Evolutionary conservation across 2,888 invertebrate genomes (phyloP).

Genomic region (Tipula vernalis): DNA sequence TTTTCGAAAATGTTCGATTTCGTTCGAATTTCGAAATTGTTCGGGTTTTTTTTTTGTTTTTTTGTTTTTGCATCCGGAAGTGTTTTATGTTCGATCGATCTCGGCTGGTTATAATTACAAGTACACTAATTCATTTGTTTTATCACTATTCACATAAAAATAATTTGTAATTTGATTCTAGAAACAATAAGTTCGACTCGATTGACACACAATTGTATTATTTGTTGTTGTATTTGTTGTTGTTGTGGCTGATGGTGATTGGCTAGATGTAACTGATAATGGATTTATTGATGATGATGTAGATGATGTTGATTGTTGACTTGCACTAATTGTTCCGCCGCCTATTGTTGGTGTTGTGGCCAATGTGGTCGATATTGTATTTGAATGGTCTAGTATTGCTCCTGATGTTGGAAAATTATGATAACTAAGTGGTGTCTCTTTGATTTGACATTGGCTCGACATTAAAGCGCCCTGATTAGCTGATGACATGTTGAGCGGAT

Average conservation of each 20-base stretch:
- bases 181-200: slow-evolving; percentile 31
- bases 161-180: slow-evolving; percentile 24
- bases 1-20: not conserved
- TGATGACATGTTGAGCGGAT: slow-evolving; percentile 7
- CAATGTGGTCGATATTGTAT: not conserved
- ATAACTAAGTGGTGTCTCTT: slow-evolving; percentile 7
- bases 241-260: slow-evolving; percentile 9
- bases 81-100: not conserved
- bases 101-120: not conserved
- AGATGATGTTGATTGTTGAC: not conserved
- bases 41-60: not conserved
- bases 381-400: not conserved
- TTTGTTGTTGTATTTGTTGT: slow-evolving; percentile 10
- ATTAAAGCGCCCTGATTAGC: not conserved
- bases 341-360: slow-evolving; percentile 8
- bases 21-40: not conserved
- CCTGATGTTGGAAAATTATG: slow-evolving; percentile 24
- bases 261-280: not conserved
- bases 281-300: not conserved
- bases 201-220: slow-evolving; percentile 20
- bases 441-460: not conserved
- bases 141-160: not conserved
- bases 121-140: slow-evolving; percentile 11
- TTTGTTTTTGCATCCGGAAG: not conserved
- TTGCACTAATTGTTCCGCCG: not conserved